Base-by-base conservation (phyloP, 2,888 invertebrate species). In the Mythimna ferrago region DNA sequence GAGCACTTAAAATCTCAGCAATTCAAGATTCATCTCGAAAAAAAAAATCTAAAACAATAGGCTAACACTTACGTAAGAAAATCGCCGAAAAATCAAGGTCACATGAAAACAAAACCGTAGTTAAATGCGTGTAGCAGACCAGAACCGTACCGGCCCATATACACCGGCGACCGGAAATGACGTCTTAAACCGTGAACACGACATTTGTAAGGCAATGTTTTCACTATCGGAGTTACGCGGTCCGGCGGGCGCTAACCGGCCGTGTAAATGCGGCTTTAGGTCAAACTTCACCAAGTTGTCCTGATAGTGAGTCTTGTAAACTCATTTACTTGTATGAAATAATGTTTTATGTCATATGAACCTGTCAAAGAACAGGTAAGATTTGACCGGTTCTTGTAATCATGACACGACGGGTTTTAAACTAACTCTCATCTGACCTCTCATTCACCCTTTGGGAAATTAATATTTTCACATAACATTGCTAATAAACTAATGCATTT, bases 221-320 rank as follows among this genome's bases (percentile, higher is more conserved):
- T 96, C 95, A 94, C 95, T 95, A 91, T 95, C 94, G 86, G 82
- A 83, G 88, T 86, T 91, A 94, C 91, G 88, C 93, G 92, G 87
- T 91, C 89, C 81, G 88, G 81, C 87, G 83, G 89, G 79, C 81
- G 81, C 89, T 91, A 92, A 76, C 92, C 71, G 90, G 78, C 90
- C 94, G 93, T 94, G 93, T 93, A 94, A 94, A 92, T 84, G 82
- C 78, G 82, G 85, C 91, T 91, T 94, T 91, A 92, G 86, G 84
- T 86, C 82, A 85, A 76, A 82, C 70, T 71, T 69, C 21, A 68
- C 56, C 19, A 10, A 61, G 54, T 68, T 48, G 73, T 85, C 38
- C 61, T 66, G 82, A 87, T 73, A 88, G 85, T 81, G 83, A 88
- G 68, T 78, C 60, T 71, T 69, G 60, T 74, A 53, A 70, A 70